Evolutionary conservation across 2,888 invertebrate species (phyloP), one percentile per base, ranked within the genome.

Genomic region (Chrysodeixis includens): DNA sequence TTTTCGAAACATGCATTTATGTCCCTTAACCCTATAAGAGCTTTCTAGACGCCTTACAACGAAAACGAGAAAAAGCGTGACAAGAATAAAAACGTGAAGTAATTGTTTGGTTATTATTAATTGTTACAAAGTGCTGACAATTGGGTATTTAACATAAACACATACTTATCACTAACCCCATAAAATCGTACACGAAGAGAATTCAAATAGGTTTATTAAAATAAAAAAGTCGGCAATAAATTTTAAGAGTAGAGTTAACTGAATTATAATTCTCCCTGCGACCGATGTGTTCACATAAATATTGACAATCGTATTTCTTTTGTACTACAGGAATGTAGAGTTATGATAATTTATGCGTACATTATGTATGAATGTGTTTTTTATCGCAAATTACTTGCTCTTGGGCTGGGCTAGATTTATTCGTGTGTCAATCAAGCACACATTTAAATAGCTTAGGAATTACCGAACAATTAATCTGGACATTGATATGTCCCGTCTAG

Each of bases 291-390:
- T 76, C 78, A 79, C 78, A 76, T 81, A 61, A 66, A 73, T 66
- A 63, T 74, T 35, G 65, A 69, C 78, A 65, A 63, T 64, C 68
- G 22, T 78, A 70, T 26, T 57, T 81, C 84, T 84, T 84, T 83
- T 80, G 70, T 71, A 66, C 67, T 64, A 63, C 67, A 73, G 63
- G 78, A 81, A 81, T 78, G 79, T 81, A 76, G 69, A 82, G 81
- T 85, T 84, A 88, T 81, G 76, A 74, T 71, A 79, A 83, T 62
- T 52, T 56, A 66, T 14, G 62, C 78, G 75, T 82, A 71, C 69
- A 76, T 74, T 76, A 72, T 70, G 61, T 65, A 57, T 54, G 68
- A 61, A 78, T 80, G 20, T 52, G 20, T 66, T 66, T 75, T 64
- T 62, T 61, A 62, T 64, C 57, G 58, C 67, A 77, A 66, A 67